Percentiles rank a stretch among this genome's conserved stretches.
phyloP scores from a whole-genome alignment of 2,797 vertebrate genomes.

The Melanotaenia pygmaea region DNA sequence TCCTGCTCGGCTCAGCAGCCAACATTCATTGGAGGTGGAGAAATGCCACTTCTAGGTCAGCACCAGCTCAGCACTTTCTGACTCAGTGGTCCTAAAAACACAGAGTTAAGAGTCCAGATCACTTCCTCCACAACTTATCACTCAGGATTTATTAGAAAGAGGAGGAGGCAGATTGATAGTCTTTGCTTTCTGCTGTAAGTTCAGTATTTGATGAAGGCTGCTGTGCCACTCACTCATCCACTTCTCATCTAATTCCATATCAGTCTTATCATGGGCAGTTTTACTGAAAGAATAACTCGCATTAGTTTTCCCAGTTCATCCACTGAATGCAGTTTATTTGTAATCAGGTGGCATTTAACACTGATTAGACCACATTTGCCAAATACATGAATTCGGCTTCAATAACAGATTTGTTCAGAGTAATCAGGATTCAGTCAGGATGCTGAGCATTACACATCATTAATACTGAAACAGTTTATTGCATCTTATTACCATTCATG shows the following conservation, averaged over 20 bases:
- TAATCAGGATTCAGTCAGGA: constrained; percentile 1
- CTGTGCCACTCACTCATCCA: not conserved
- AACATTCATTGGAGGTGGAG: constrained; percentile 12
- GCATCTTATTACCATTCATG: not conserved
- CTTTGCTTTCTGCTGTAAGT: constrained; percentile 17
- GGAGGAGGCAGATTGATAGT: constrained; percentile 33
- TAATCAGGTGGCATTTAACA: constrained; percentile 3
- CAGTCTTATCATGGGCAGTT: not conserved
- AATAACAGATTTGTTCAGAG: not conserved
- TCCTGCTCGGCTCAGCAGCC: constrained; percentile 46
- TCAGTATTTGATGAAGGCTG: not conserved
- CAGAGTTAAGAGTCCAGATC: constrained; percentile 42
- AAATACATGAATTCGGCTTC: constrained; percentile 1
- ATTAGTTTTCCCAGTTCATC: too few species aligned
- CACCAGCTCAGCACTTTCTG: constrained; percentile 70
- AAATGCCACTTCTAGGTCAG: constrained; percentile 52
- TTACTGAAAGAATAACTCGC: too few species aligned
- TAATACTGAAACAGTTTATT: constrained; percentile 9
- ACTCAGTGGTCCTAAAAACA: constrained; percentile 48
- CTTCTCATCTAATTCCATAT: not conserved
- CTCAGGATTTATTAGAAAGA: constrained; percentile 50
- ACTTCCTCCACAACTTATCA: constrained; percentile 49
- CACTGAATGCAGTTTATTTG: too few species aligned
- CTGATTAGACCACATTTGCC: constrained; percentile 4
- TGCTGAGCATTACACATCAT: constrained; percentile 17